These are phyloP conservation scores for Matsumurasca onukii DNA, from an alignment of 1,140 invertebrate species.

Conservation along the genomic window DNA sequence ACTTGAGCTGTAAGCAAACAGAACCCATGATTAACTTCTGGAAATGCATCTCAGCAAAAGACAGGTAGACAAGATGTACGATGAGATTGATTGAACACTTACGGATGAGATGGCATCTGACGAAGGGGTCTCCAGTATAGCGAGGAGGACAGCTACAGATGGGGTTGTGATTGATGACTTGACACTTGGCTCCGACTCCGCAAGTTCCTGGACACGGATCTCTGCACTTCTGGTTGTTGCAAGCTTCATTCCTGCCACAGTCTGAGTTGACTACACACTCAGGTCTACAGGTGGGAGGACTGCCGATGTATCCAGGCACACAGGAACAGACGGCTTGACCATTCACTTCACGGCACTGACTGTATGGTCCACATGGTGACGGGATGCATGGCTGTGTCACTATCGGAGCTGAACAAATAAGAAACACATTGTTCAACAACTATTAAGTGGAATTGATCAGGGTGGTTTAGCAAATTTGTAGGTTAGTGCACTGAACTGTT, in stretches of 20 bases:
- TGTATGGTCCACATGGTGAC: conserved; percentile 70
- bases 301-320: conserved; percentile 49
- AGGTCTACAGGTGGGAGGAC: conserved; percentile 53
- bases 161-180: conserved; percentile 64
- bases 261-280: conserved; percentile 57
- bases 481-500: neutral
- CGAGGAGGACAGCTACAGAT: conserved; percentile 64
- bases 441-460: too few relatives aligned
- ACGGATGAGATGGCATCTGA: conserved; percentile 60
- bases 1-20: conserved; percentile 52
- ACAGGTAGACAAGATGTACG: too few relatives aligned
- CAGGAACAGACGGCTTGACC: conserved; percentile 60
- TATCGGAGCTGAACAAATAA: conserved; percentile 57
- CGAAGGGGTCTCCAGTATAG: conserved; percentile 72
- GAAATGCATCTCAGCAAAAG: too few relatives aligned
- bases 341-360: conserved; percentile 58
- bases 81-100: too few relatives aligned
- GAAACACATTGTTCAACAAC: conserved; percentile 8
- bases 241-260: conserved; percentile 54
- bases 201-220: conserved; percentile 59
- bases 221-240: conserved; percentile 56
- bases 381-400: conserved; percentile 55
- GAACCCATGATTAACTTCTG: neutral
- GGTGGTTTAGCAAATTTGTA: neutral
- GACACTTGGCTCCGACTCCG: conserved; percentile 61